Base-by-base conservation (phyloP, 2,888 invertebrate genomes). In the Drosophila antonietae region DNA sequence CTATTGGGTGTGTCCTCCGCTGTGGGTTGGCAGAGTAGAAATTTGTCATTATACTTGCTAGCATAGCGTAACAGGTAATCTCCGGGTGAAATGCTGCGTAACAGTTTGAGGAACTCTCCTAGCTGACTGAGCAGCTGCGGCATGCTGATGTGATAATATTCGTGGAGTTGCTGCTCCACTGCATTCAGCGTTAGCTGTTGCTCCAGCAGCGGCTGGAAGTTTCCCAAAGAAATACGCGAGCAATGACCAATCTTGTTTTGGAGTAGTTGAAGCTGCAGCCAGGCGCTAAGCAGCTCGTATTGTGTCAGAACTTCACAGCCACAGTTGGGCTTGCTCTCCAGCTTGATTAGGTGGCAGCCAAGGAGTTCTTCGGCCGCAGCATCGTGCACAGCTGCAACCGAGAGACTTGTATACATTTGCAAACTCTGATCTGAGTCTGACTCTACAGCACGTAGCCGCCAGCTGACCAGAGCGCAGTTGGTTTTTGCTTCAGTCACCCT, bases 221-320 rank as follows among this genome's bases (percentile, higher is more conserved):
- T 82, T 0, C 59, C 68, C 7, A 86, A 52, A 6, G 88, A 75
- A 20, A 92, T 60, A 0, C 91, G 88, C 0, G 81, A 61, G 15
- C 92, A 91, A 18, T 78, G 64, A 0, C 75, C 86, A 1, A 57
- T 5, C 0, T 76, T 65, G 1, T 65, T 28, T 44, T 80, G 55
- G 1, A 88, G 57, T 1, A 92, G 66, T 23, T 75, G 81, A 3
- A 92, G 49, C 12, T 83, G 86, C 2, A 92, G 55, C 92, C 92
- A 92, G 18, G 88, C 86, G 14, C 81, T 70, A 2, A 92, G 57
- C 12, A 92, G 67, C 60, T 89, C 90, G 56, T 84, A 90, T 51
- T 92, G 91, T 15, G 88, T 87, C 80, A 90, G 81, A 7, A 90
- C 62, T 69, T 92, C 92, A 65, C 90, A 91, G 0, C 92, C 92